phyloP scores from a whole-genome alignment of 1,140 invertebrate genomes.

The Aphaenogaster floridana region DNA sequence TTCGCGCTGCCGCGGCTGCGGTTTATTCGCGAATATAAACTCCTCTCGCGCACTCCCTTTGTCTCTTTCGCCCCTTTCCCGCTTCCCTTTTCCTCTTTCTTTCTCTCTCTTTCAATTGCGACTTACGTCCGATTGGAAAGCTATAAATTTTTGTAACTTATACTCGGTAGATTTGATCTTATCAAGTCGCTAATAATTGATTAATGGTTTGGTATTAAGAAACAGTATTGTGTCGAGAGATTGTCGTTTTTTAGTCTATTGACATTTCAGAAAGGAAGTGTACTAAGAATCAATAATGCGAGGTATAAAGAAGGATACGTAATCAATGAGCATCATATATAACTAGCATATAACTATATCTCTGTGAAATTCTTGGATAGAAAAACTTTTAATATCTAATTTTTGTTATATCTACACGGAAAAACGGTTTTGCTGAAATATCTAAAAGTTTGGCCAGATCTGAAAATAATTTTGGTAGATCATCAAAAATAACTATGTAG shows the following conservation, averaged over 20 bases:
- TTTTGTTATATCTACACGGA: background rate
- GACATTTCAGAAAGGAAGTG: background rate
- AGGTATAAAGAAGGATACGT: background rate
- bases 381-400: background rate
- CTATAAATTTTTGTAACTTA: slow-evolving; percentile 9
- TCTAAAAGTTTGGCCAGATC: no score
- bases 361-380: background rate
- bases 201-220: background rate
- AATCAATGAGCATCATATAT: background rate
- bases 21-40: slow-evolving; percentile 57
- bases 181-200: background rate
- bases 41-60: background rate
- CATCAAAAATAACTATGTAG: no score
- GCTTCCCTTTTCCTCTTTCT: background rate
- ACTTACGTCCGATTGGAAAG: background rate
- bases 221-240: background rate
- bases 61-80: background rate
- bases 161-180: background rate
- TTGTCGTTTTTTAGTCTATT: background rate
- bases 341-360: background rate
- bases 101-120: background rate
- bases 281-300: background rate
- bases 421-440: no score
- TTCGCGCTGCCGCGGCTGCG: slow-evolving; percentile 41
- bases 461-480: no score